Evolutionary conservation across 2,888 invertebrate species (phyloP), one percentile per base, ranked within the genome.

Genomic region (Lobophora halterata): DNA sequence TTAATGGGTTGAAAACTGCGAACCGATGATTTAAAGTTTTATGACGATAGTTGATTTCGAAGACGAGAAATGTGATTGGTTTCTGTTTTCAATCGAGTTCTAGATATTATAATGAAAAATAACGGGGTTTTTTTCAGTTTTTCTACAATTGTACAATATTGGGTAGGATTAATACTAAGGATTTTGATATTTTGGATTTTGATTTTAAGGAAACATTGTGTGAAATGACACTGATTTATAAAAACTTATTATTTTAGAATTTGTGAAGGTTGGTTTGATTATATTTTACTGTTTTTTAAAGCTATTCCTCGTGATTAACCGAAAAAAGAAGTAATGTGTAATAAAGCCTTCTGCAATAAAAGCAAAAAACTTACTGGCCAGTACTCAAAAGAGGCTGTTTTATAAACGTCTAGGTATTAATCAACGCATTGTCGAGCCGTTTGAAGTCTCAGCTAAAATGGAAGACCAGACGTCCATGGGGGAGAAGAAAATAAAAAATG

Each of bases 391-490:
- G 33, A 40, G 37, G 29, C 29, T 19, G 31, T 37, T 40, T 46
- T 31, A 17, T 25, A 38, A 39, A 43, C 21, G 49, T 58, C 61
- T 58, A 55, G 44, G 56, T 67, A 71, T 71, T 78, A 80, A 83
- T 80, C 80, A 78, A 63, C 59, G 71, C 71, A 72, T 75, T 75
- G 78, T 79, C 70, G 49, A 60, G 33, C 10, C 36, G 71, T 81
- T 79, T 81, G 80, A 80, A 76, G 79, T 74, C 71, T 66, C 60
- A 58, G 60, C 57, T 63, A 68, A 68, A 75, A 76, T 70, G 66
- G 68, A 76, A 73, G 80, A 79, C 78, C 79, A 82, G 85, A 81
- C 83, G 73, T 58, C 76, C 77, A 74, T 73, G 76, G 77, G 77
- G 81, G 76, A 68, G 71, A 67, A 66, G 60, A 55, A 70, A 79